Percentiles rank a stretch among this genome's conserved stretches.
Conservation (phyloP, 2,888 invertebrate genomes). For the Lasioglossum calceatum region DNA sequence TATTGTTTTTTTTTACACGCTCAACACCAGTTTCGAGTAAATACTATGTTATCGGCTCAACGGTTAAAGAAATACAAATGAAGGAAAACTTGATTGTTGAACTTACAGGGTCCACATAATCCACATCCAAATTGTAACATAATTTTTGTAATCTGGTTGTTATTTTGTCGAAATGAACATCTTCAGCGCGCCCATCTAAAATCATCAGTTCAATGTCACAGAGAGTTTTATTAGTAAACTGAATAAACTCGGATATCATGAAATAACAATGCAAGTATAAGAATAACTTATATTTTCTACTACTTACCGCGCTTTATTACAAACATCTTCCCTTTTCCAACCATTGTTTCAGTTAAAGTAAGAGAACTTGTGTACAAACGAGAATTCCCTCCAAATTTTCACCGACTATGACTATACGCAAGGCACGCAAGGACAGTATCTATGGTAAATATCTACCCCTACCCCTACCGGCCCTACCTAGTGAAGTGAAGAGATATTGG, state of each 20-base stretch:
- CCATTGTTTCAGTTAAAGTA: constrained; percentile 62
- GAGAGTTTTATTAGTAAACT: neutral
- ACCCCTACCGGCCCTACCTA: too few relatives aligned
- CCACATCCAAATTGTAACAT: constrained; percentile 97
- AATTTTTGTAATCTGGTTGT: constrained; percentile 97
- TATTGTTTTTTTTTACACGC: neutral
- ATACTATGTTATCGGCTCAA: neutral
- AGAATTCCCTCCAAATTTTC: neutral
- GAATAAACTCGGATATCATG: neutral
- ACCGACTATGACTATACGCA: too few relatives aligned
- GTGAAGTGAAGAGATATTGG: neutral
- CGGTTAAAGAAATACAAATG: neutral
- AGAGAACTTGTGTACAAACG: neutral
- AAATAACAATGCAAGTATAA: constrained; percentile 12
- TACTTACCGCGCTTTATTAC: constrained; percentile 77
- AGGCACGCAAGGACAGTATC: too few relatives aligned
- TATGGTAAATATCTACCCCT: too few relatives aligned
- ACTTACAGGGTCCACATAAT: constrained; percentile 96
- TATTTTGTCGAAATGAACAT: constrained; percentile 98
- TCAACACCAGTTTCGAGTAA: too few relatives aligned
- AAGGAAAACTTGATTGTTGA: constrained; percentile 10
- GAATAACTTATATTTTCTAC: neutral
- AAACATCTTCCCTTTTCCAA: constrained; percentile 82
- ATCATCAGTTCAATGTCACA: constrained; percentile 12
- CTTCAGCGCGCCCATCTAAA: constrained; percentile 93